Evolutionary conservation across 2,113 vertebrate species (phyloP).

Genomic region (Lathamus discolor): DNA sequence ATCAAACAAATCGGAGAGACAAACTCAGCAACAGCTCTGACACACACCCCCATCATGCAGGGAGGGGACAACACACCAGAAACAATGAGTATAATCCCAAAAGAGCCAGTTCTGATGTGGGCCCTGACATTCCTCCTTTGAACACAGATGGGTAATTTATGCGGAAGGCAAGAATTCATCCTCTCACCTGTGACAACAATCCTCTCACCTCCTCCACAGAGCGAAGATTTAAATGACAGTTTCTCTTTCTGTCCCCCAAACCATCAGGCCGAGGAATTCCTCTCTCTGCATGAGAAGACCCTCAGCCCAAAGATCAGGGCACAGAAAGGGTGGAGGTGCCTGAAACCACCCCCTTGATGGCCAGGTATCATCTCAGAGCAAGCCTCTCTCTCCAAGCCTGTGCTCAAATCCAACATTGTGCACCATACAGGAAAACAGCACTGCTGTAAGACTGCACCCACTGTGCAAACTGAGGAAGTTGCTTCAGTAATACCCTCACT

Average conservation of each 20-base stretch:
- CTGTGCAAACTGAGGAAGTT: not conserved
- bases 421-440: rapidly evolving
- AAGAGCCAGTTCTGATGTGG: not conserved
- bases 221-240: not conserved
- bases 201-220: not conserved
- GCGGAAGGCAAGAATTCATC: not conserved
- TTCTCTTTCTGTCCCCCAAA: not conserved
- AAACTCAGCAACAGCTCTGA: not conserved
- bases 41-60: not conserved
- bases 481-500: not conserved
- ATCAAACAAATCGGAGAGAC: not conserved
- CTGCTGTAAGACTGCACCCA: not conserved
- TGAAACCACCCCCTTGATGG: not conserved
- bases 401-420: not conserved
- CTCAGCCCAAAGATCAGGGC: not conserved
- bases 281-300: not conserved
- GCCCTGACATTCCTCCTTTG: not conserved
- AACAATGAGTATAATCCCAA: not conserved
- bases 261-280: not conserved
- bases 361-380: not conserved
- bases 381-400: not conserved
- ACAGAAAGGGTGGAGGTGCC: not conserved
- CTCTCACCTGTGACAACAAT: not conserved
- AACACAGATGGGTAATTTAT: not conserved
- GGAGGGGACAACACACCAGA: not conserved